Base-by-base conservation (phyloP, 2,888 invertebrate genomes). In the Sussaba pulchella region DNA sequence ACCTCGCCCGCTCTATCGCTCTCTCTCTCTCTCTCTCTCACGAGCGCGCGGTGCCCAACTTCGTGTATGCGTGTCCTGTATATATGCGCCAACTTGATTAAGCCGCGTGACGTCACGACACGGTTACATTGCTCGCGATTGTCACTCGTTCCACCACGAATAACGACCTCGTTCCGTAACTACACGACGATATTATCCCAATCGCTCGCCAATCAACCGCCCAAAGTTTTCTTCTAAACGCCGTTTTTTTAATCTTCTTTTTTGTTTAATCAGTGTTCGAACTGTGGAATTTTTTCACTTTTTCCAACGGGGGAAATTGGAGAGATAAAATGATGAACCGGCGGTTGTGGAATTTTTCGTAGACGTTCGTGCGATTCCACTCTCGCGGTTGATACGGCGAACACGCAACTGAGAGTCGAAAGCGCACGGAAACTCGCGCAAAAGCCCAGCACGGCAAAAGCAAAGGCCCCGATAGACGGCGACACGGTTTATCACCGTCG, bases 71-170 rank as follows among this genome's bases (percentile, higher is more conserved):
- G 14, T 17, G 19, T 47, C 47, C 17, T 6, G 47, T 14, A 59
- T 31, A 50, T 74, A 84, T 88, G 84, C 85, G 88, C 89, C 88
- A 88, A 90, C 89, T 90, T 89, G 91, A 91, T 91, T 91, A 91
- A 89, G 88, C n/a, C 85, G 87, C 85, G 89, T 91, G 91, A 91
- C 91, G 91, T 91, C 91, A 91, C 90, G 86, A 85, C 87, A 88
- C 89, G 89, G 87, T 91, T 91, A 91, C 89, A 91, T 90, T 88
- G 88, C 88, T 88, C 81, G 86, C 88, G 88, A 90, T 90, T 90
- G 89, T 90, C 90, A 90, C 89, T 87, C 45, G 82, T 70, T 61
- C 41, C 21, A 31, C 45, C 43, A 41, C n/a, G 52, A 52, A 61
- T 14, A 74, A 31, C 64, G 64, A 52, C 17, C 70, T 31, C 57